A percentile compares a stretch with the other conserved stretches of the same genome.
phyloP scores from a whole-genome alignment of 2,797 vertebrate species.

The Neoniphon sammara region DNA sequence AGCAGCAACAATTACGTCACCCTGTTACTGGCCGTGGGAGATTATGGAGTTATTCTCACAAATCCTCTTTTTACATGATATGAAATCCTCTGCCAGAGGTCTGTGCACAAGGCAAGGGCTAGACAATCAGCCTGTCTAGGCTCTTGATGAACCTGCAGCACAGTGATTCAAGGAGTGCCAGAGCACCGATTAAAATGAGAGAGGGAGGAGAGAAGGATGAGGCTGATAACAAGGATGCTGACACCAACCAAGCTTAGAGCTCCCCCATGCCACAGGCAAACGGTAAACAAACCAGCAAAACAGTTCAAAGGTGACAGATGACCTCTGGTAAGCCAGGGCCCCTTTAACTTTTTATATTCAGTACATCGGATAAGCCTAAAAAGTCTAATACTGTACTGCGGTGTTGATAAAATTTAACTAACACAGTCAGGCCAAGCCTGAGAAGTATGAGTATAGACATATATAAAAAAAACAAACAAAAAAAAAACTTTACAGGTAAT shows the following conservation, averaged over 20 bases:
- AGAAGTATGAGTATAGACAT: slow-evolving; percentile 23
- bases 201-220: slow-evolving; percentile 37
- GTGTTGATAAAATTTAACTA: slow-evolving; percentile 35
- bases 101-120: slow-evolving; percentile 43
- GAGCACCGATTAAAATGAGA: slow-evolving; percentile 48
- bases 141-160: slow-evolving; percentile 46
- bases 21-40: slow-evolving; percentile 72
- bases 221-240: slow-evolving; percentile 50
- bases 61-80: slow-evolving; percentile 81
- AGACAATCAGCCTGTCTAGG: slow-evolving; percentile 57
- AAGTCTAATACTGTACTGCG: not conserved
- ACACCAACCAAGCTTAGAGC: slow-evolving; percentile 58
- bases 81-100: slow-evolving; percentile 69
- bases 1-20: slow-evolving; percentile 81
- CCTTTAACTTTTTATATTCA: not conserved
- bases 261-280: slow-evolving; percentile 24
- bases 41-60: slow-evolving; percentile 76
- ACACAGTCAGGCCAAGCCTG: slow-evolving; percentile 11
- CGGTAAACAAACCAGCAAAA: slow-evolving; percentile 31
- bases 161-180: slow-evolving; percentile 56
- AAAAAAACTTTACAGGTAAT: slow-evolving; percentile 48
- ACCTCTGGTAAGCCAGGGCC: slow-evolving; percentile 3
- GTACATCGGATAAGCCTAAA: slow-evolving; percentile 2
- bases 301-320: slow-evolving; percentile 28
- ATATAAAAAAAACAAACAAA: slow-evolving; percentile 20